phyloP scores from a whole-genome alignment of 2,113 vertebrate genomes.

The Aepyceros melampus region DNA sequence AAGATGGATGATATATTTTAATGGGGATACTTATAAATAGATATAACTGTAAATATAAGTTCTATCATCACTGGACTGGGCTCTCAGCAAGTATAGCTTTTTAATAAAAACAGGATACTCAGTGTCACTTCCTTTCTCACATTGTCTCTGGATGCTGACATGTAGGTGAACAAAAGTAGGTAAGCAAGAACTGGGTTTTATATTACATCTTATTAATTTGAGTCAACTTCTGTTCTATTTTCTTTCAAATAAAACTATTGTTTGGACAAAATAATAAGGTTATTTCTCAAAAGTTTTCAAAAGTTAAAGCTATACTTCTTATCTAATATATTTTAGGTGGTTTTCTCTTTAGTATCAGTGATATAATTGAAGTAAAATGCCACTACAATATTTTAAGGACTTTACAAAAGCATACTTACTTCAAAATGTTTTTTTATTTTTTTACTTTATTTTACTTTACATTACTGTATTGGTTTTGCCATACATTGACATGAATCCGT shows the following conservation, averaged over 20 bases:
- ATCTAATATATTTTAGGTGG: neutral
- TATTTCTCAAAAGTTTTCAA: neutral
- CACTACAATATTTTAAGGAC: neutral
- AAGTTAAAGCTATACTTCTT: neutral
- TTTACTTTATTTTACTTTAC: too few relatives aligned
- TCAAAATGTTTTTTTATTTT: neutral
- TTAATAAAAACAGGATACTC: neutral
- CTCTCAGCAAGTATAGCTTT: neutral
- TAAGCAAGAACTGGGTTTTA: neutral
- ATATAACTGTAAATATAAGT: neutral
- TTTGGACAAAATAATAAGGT: neutral
- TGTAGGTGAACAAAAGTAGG: neutral
- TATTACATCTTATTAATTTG: neutral
- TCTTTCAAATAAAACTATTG: slow-evolving; percentile 11
- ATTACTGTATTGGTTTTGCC: too few relatives aligned
- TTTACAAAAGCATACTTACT: neutral
- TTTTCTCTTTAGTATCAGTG: neutral
- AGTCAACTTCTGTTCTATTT: neutral
- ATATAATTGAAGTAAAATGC: neutral
- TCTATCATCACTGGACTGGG: neutral
- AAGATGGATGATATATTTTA: neutral
- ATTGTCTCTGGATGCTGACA: neutral
- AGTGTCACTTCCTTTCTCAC: neutral
- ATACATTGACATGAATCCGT: too few relatives aligned
- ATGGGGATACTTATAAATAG: neutral